Evolutionary conservation across 2,888 invertebrate genomes (phyloP), one percentile per base, ranked within the genome.

Genomic region (Tenthredo distinguenda): DNA sequence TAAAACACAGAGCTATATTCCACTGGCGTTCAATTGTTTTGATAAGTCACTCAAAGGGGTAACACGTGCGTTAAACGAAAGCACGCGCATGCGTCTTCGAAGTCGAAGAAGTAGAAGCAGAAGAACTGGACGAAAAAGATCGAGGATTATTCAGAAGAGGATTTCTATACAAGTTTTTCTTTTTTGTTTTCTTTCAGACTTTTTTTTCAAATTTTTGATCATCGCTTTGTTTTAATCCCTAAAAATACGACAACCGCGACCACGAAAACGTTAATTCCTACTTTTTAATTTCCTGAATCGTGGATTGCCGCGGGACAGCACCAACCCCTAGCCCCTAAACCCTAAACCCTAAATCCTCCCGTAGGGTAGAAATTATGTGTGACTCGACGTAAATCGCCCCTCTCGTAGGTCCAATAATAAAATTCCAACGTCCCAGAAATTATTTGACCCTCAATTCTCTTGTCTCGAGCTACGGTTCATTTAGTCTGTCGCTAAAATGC

Each of bases 1-100:
- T 74, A 86, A 87, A 86, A 83, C 85, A 68, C 71, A 12, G 40
- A 47, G 72, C 84, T 43, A 47, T 84, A 84, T 84, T 85, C 84
- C 84, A 74, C 82, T 72, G 40, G 76, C 68, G 84, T 82, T 72
- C 87, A 86, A 88, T 88, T 88, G 88, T 88, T 88, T 87, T 88
- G 84, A 88, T 87, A 88, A 88, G 88, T 88, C 87, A 86, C 85
- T 87, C 87, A 85, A 81, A 31, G 50, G 50, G 31, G 50, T 31
- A 47, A 77, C 77, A 55, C 34, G 77, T 77, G 31, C 40, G 77
- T 77, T 18, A 15, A 77, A 26, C 18, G 31, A 50, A 31, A 15
- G 50, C 50, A 34, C 12, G 68, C 68, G 31, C 68, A 68, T 34
- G 68, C 34, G 68, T 68, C 15, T 68, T 68, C 68, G 5, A 7